Evolutionary conservation across 2,888 invertebrate genomes (phyloP), one percentile per base, ranked within the genome.

Genomic region (Myopa tessellatipennis): DNA sequence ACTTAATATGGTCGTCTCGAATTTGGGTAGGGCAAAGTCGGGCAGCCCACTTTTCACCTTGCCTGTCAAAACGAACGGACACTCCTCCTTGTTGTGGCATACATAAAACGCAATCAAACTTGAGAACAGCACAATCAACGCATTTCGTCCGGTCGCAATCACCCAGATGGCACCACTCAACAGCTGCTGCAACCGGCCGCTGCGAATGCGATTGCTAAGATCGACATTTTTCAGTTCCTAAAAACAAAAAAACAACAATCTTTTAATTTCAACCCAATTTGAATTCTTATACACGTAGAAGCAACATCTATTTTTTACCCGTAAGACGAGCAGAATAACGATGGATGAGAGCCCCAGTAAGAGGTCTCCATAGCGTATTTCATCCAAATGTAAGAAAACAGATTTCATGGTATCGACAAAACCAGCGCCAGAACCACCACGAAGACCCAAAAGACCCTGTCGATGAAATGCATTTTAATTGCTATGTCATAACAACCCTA

Each of bases 131-230:
- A 97, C 96, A 3, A 96, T 91, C 72, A 97, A 91, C 0, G 96
- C 96, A 87, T 97, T 97, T 78, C 97, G 91, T 0, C 95, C 94
- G 0, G 95, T 96, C 1, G 95, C 94, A 16, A 95, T 87, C 4
- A 96, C 87, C 95, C 96, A 96, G 34, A 95, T 88, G 4, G 91
- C 85, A 85, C 93, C 94, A 83, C 90, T 91, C 0, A 92, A 71
- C 16, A 85, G 60, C 74, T 84, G 82, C 65, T 83, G 78, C 8
- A 82, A 79, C 0, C 84, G 82, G 94, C 83, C 76, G 14, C 79
- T 83, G 0, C 34, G 55, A 50, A 83, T 81, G 1, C 80, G 81
- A 3, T 81, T 79, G 14, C 79, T 52, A 18, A 87, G 40, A 10
- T 85, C 86, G 0, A 85, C 74, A 50, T 83, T 84, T 79, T 87